phyloP scores from a whole-genome alignment of 2,797 vertebrate genomes.

The Todus mexicanus region DNA sequence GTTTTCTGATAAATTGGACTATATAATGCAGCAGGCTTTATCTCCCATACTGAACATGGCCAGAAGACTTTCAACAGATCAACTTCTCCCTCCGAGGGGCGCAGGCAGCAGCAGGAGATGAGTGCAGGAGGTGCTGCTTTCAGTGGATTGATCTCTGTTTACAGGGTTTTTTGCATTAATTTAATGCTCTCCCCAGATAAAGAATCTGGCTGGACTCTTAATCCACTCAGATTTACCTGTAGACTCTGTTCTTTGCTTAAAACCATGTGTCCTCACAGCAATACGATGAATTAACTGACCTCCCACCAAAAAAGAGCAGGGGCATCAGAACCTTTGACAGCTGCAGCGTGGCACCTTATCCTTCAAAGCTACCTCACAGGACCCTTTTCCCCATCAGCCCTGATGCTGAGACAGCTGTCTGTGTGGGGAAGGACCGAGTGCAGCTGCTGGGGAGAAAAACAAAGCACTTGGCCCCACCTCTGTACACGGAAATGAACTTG shows the following conservation, averaged over 20 bases:
- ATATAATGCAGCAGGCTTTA: neutral
- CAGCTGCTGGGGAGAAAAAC: neutral
- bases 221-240: neutral
- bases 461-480: neutral
- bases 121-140: neutral
- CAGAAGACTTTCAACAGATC: neutral
- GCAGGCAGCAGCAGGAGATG: neutral
- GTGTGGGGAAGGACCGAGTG: neutral
- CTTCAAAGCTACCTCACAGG: neutral
- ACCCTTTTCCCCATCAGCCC: neutral
- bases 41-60: neutral
- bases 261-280: neutral
- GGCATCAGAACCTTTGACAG: neutral
- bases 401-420: neutral
- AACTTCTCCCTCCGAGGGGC: fast-evolving
- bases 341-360: neutral
- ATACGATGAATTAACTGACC: neutral
- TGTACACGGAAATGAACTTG: slow-evolving; percentile 3
- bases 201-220: neutral
- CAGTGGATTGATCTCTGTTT: fast-evolving
- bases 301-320: neutral
- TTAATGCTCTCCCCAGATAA: neutral
- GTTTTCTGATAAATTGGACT: neutral
- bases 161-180: neutral
- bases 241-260: neutral